Evolutionary conservation across 1,140 invertebrate species (phyloP), one percentile per base, ranked within the genome.

Genomic region (Mya arenaria): DNA sequence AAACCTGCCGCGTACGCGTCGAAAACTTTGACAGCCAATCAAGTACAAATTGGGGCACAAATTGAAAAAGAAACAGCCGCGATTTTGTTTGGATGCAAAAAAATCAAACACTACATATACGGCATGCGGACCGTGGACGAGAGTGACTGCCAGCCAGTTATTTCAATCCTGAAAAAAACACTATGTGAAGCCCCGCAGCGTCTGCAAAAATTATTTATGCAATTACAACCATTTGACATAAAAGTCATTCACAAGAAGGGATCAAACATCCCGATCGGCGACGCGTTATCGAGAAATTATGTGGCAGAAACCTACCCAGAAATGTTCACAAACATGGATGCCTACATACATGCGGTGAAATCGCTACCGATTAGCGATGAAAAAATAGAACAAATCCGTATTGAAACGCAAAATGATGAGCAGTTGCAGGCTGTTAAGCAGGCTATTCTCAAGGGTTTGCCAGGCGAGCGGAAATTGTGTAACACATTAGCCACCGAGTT

Each of bases 61-160:
- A 94, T 3, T n/a, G 93, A 94, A 68, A 89, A 92, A 72, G 93
- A 94, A 84, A 88, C 92, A 4, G 86, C 93, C 4, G 92, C 93
- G 2, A 92, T 94, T 58, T 87, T 94, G 4, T 94, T 93, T 82
- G 89, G 89, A 6, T 86, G 91, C 1, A 88, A 92, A 75, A 78
- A 88, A 44, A 94, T 93, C 87, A 87, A 93, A 68, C 62, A 89
- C 32, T 92, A 88, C 80, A 82, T 92, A 17, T 92, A 89, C 5
- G 88, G 85, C 34, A 68, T 71, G 83, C 55, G 77, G n/a, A n/a
- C n/a, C n/a, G n/a, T n/a, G n/a, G n/a, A n/a, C n/a, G n/a, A n/a
- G n/a, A n/a, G 41, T 66, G 78, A 87, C 62, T 79, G 85, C 56
- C 80, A 72, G 48, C 75, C 86, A 0, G 48, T 85, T 44, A 52